phyloP scores from a whole-genome alignment of 2,888 invertebrate genomes.

The Mesodorylaimus sp. region DNA sequence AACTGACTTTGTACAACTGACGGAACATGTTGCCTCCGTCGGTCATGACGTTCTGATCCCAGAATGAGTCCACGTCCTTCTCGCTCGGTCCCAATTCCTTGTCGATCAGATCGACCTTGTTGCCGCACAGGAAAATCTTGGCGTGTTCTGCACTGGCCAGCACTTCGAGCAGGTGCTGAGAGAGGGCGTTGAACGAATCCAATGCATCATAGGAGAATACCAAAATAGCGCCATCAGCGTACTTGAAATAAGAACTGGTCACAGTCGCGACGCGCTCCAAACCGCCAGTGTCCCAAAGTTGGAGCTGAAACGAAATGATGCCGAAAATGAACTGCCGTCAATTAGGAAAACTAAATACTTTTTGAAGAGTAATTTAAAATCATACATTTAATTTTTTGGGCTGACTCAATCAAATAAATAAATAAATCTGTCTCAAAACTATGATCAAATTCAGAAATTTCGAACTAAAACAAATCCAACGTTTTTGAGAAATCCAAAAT shows the following conservation, averaged over 20 bases:
- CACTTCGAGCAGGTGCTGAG: constrained; percentile 77
- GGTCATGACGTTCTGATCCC: constrained; percentile 10
- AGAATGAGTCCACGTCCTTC: constrained; percentile 68
- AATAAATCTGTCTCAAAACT: background rate
- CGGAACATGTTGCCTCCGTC: constrained; percentile 71
- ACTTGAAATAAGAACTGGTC: constrained; percentile 83
- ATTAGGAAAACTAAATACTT: too few species aligned
- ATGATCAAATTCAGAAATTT: background rate
- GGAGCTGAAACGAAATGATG: constrained; percentile 45
- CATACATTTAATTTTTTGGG: too few species aligned
- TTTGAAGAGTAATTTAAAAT: too few species aligned
- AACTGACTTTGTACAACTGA: constrained; percentile 70
- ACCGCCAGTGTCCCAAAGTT: constrained; percentile 88
- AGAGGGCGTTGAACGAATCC: constrained; percentile 72
- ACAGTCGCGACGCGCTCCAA: constrained; percentile 89
- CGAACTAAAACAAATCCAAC: too few species aligned
- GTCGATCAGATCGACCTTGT: constrained; percentile 63
- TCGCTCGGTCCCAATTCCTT: constrained; percentile 50
- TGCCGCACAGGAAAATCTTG: constrained; percentile 81
- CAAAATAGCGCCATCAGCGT: constrained; percentile 76
- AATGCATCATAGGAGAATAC: constrained; percentile 76
- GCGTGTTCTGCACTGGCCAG: constrained; percentile 84
- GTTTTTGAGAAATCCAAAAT: too few species aligned
- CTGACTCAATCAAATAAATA: too few species aligned
- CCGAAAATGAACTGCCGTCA: too few species aligned